These are phyloP conservation scores for Rhinella marina DNA, from an alignment of 2,797 vertebrate genomes.

Conservation along the genomic window DNA sequence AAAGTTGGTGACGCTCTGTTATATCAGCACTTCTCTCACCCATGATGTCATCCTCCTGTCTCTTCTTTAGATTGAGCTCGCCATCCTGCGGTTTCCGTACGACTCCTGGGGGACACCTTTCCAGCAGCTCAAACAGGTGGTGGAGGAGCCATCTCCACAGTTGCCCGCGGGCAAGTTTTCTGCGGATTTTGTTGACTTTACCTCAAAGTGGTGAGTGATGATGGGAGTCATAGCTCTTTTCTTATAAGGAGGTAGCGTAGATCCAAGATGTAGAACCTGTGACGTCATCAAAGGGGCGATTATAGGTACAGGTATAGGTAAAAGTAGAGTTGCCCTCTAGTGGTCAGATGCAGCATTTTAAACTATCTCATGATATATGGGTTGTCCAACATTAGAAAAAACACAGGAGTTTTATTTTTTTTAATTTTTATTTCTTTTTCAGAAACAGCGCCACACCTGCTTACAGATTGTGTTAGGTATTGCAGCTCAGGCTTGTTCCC, in stretches of 20 bases:
- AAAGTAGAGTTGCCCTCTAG: too few relatives aligned
- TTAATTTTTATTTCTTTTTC: too few relatives aligned
- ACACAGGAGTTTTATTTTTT: too few relatives aligned
- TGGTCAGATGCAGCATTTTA: not conserved
- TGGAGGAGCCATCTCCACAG: conserved; percentile 93
- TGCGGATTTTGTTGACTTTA: conserved; percentile 91
- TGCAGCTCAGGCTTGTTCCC: too few relatives aligned
- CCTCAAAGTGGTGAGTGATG: conserved; percentile 87
- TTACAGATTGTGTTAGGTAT: too few relatives aligned
- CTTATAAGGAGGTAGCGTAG: too few relatives aligned
- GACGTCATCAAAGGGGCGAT: too few relatives aligned
- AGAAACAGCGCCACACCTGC: too few relatives aligned
- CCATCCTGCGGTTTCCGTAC: conserved; percentile 92
- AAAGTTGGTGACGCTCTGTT: not conserved
- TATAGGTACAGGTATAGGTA: too few relatives aligned
- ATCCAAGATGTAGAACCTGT: too few relatives aligned
- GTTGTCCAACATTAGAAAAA: too few relatives aligned
- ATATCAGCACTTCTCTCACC: not conserved
- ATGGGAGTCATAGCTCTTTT: not conserved
- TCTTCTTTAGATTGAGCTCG: conserved; percentile 85
- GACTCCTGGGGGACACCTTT: conserved; percentile 96
- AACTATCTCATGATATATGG: too few relatives aligned
- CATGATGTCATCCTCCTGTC: not conserved
- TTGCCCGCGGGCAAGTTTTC: conserved; percentile 89
- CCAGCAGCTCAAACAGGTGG: conserved; percentile 97